Evolutionary conservation across 2,797 vertebrate species (phyloP).

Genomic region (Molossus alvarezi): DNA sequence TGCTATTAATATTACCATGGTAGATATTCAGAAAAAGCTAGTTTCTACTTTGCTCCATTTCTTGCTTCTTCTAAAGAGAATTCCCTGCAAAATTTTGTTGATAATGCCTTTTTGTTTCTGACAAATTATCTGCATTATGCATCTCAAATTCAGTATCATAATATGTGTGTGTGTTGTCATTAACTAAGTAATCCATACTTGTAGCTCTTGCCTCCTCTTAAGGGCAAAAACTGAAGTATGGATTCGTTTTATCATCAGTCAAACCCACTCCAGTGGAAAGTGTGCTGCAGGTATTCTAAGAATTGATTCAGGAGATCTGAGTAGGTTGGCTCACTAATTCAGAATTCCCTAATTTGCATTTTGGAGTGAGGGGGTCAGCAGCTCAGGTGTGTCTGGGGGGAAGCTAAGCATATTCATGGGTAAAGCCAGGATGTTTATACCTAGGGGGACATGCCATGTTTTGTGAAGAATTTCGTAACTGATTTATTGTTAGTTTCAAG

Average conservation of each 20-base stretch:
- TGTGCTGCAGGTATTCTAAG: neutral
- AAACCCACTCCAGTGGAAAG: neutral
- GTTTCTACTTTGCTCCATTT: neutral
- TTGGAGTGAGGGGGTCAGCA: neutral
- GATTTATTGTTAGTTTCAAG: neutral
- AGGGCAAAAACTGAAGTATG: neutral
- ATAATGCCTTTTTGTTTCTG: neutral
- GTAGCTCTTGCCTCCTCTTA: neutral
- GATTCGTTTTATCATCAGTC: neutral
- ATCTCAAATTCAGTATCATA: neutral
- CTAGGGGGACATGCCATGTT: too few species aligned
- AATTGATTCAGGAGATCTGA: neutral
- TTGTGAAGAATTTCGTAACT: too few species aligned
- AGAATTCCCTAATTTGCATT: neutral
- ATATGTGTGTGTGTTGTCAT: neutral
- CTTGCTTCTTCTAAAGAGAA: neutral
- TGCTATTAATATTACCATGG: neutral
- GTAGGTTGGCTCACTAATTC: neutral
- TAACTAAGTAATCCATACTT: neutral
- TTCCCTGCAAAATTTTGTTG: neutral
- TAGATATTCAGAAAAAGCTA: neutral
- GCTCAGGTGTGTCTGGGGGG: neutral
- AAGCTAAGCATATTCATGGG: neutral
- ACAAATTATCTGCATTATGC: neutral
- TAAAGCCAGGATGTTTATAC: neutral